Conservation (phyloP, 2,888 invertebrate species). For the Tetragonisca angustula region DNA sequence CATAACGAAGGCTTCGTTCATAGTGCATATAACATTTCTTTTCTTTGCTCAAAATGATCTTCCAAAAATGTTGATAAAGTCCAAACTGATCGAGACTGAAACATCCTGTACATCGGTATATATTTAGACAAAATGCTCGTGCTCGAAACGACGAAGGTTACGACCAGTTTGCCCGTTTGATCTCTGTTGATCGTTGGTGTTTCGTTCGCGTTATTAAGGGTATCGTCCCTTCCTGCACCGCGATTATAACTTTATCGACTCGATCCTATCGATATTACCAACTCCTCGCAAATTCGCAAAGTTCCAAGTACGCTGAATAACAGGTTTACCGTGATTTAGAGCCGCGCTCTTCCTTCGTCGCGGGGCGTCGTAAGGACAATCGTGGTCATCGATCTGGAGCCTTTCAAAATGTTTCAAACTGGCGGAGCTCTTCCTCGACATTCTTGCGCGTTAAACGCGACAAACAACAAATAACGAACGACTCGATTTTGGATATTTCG, state of each 20-base stretch:
- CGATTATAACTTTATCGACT: background rate
- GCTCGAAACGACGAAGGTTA: background rate
- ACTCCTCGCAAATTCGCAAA: background rate
- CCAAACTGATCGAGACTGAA: no score
- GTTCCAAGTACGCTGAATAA: background rate
- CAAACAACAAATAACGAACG: background rate
- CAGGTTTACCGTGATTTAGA: background rate
- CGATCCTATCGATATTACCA: slow-evolving; percentile 8
- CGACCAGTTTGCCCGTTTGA: background rate
- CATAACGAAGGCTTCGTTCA: no score
- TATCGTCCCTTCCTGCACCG: background rate
- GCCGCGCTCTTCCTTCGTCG: background rate
- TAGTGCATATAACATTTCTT: no score
- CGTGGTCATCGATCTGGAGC: background rate
- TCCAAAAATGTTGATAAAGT: no score
- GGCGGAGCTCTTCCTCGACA: background rate
- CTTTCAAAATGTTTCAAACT: background rate
- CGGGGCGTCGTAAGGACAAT: background rate
- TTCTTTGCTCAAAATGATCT: no score
- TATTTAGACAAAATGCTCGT: background rate
- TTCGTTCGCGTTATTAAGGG: background rate
- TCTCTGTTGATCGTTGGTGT: background rate
- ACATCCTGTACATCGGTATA: background rate
- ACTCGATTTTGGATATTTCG: background rate
- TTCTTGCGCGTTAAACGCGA: background rate